A percentile compares a stretch with the other conserved stretches of the same genome.
These are phyloP conservation scores for Enteromius thamalakanensis DNA, from an alignment of 2,797 vertebrate genomes.

Conservation along the genomic window DNA sequence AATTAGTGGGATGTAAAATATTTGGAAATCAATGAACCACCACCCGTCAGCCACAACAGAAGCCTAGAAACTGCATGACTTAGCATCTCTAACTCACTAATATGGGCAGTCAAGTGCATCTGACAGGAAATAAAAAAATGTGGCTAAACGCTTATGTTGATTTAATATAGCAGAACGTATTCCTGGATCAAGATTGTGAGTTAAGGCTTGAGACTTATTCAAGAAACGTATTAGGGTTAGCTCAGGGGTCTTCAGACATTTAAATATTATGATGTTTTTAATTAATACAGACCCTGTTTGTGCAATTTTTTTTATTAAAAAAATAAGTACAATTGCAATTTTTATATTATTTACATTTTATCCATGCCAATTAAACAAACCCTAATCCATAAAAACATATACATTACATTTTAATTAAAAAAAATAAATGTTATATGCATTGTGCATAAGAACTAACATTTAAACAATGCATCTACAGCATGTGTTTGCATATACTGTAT, in stretches of 20 bases:
- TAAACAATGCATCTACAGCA: background rate
- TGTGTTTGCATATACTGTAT: background rate
- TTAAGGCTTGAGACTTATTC: background rate
- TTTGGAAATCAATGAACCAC: constrained; percentile 29
- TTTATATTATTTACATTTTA: background rate
- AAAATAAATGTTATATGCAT: background rate
- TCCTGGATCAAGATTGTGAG: background rate
- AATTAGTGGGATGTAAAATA: constrained; percentile 32
- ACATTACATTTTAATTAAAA: too few relatives aligned
- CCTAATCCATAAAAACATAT: background rate
- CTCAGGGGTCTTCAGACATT: background rate
- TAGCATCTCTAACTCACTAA: background rate
- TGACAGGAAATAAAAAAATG: background rate
- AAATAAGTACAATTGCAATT: too few relatives aligned
- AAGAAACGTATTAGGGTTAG: background rate
- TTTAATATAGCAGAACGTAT: background rate
- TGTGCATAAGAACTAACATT: background rate
- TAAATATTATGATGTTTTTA: background rate
- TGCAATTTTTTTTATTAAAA: background rate
- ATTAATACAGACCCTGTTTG: background rate
- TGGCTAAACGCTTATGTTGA: background rate
- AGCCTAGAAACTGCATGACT: background rate
- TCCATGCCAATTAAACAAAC: background rate
- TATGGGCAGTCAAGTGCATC: background rate
- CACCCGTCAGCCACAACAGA: background rate